Conservation (phyloP, 2,113 vertebrate genomes). For the Promerops cafer region DNA sequence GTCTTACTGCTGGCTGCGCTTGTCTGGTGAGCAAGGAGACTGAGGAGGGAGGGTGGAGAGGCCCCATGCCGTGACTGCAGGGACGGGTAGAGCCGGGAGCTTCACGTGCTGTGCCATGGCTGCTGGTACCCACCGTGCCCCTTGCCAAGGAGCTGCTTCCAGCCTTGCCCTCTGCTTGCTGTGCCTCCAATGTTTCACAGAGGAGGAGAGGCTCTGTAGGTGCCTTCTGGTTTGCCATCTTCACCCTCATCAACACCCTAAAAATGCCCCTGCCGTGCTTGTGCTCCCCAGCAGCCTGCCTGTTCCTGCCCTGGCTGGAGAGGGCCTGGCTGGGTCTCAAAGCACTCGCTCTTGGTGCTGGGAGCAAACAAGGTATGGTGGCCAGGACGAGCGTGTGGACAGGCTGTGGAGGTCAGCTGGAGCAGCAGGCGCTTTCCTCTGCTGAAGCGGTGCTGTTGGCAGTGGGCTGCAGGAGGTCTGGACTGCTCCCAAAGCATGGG, state of each 20-base stretch:
- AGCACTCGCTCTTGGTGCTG: background rate
- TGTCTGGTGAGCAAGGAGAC: conserved; percentile 11
- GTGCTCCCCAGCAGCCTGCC: background rate
- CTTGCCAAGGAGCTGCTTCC: background rate
- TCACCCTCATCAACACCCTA: background rate
- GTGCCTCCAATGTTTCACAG: rapidly evolving
- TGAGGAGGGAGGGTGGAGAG: background rate
- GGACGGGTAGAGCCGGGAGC: rapidly evolving
- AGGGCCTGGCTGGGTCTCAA: background rate
- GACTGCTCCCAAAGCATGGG: background rate
- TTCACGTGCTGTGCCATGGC: rapidly evolving
- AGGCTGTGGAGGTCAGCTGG: background rate
- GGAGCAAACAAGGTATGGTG: background rate
- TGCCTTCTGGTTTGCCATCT: background rate
- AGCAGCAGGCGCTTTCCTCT: background rate
- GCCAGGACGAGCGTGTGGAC: background rate
- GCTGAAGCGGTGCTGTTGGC: background rate
- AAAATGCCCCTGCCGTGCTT: rapidly evolving
- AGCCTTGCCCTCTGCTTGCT: background rate
- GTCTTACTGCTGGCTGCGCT: conserved; percentile 16
- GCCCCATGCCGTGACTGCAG: background rate
- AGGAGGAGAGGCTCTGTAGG: background rate
- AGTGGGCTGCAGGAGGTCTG: background rate
- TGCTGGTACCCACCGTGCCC: background rate
- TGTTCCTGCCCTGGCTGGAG: background rate